phyloP scores from a whole-genome alignment of 2,888 invertebrate genomes.

The Sarcophaga subvicina region DNA sequence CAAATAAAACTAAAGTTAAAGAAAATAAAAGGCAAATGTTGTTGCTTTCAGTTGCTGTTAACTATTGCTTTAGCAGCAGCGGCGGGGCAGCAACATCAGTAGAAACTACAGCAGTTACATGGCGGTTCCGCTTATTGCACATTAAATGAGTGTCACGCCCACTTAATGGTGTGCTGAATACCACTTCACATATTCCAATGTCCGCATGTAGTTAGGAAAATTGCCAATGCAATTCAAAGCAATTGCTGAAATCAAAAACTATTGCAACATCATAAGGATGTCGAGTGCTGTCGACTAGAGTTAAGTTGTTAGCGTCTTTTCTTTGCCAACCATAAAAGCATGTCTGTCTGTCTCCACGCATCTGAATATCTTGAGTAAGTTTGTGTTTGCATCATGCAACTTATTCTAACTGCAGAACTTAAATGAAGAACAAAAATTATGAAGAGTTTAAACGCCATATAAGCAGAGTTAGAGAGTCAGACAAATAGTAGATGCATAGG shows the following conservation, averaged over 20 bases:
- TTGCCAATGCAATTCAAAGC: conserved; percentile 67
- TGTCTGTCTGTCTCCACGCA: neutral
- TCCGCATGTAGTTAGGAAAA: conserved; percentile 65
- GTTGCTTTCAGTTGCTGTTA: conserved; percentile 35
- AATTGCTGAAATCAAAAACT: conserved; percentile 60
- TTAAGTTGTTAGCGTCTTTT: conserved; percentile 11
- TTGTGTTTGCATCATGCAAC: conserved; percentile 56
- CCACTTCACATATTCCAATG: conserved; percentile 65
- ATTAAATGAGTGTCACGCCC: conserved; percentile 72
- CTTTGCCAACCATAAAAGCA: neutral
- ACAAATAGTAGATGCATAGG: neutral
- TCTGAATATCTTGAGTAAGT: conserved; percentile 1
- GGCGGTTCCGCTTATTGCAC: conserved; percentile 70
- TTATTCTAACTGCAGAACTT: conserved; percentile 24
- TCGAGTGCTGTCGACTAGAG: neutral
- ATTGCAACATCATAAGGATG: conserved; percentile 41
- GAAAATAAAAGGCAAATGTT: conserved; percentile 30
- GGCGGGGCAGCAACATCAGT: conserved; percentile 42
- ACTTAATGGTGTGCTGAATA: conserved; percentile 72
- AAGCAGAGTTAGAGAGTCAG: conserved; percentile 37
- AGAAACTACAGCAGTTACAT: conserved; percentile 65
- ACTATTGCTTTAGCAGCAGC: conserved; percentile 53
- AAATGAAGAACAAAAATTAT: conserved; percentile 21
- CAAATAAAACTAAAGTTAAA: conserved; percentile 34
- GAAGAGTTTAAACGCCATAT: conserved; percentile 28